Evolutionary conservation across 2,113 vertebrate species (phyloP).

Genomic region (Gnathonemus longibarbis): DNA sequence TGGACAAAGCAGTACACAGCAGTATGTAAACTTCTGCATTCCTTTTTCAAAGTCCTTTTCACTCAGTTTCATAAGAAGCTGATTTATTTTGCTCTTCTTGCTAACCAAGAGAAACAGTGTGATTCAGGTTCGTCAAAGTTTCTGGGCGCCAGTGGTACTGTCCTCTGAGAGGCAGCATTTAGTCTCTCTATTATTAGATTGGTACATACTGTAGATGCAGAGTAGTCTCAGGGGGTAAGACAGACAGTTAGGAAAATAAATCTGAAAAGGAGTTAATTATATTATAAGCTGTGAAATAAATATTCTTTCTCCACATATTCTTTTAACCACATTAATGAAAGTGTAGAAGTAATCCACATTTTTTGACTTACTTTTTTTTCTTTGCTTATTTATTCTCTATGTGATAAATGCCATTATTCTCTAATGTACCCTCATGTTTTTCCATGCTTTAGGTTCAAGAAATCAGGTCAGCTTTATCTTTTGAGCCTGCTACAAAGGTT

Average conservation of each 20-base stretch:
- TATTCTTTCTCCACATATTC: background rate
- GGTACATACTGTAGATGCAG: background rate
- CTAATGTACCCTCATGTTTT: background rate
- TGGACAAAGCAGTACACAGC: background rate
- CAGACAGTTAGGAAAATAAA: conserved; percentile 14
- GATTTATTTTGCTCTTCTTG: conserved; percentile 1
- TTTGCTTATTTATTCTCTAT: background rate
- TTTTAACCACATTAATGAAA: background rate
- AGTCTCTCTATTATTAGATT: conserved; percentile 18
- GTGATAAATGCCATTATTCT: background rate
- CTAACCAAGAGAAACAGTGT: background rate
- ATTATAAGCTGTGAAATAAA: conserved; percentile 7
- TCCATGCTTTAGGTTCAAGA: background rate
- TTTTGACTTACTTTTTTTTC: background rate
- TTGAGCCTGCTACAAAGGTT: background rate
- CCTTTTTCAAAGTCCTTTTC: background rate
- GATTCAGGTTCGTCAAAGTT: conserved; percentile 7
- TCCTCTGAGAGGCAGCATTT: conserved; percentile 19
- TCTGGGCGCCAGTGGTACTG: background rate
- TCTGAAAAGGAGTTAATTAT: conserved; percentile 14
- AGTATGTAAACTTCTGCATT: background rate
- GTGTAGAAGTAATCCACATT: background rate
- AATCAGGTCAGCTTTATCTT: background rate
- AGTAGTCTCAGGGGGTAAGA: conserved; percentile 3
- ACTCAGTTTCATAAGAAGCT: background rate